phyloP scores from a whole-genome alignment of 2,113 vertebrate species.

The Protobothrops flavoviridis region DNA sequence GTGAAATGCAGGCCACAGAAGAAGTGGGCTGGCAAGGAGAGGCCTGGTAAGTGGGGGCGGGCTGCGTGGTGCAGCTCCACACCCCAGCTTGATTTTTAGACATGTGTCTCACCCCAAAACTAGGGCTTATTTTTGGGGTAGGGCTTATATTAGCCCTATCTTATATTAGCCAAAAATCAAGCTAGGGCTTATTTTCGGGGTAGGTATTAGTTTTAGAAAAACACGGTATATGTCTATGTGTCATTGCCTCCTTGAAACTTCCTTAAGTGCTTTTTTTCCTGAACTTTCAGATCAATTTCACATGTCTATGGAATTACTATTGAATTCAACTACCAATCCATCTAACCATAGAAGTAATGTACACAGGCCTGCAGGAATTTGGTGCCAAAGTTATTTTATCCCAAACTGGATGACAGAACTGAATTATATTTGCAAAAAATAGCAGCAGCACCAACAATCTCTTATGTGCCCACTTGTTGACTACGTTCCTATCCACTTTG shows the following conservation, averaged over 20 bases:
- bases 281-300: neutral
- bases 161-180: no score
- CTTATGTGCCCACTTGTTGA: neutral
- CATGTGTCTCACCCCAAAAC: no score
- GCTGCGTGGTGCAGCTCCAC: no score
- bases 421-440: neutral
- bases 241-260: neutral
- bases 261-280: neutral
- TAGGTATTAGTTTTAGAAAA: no score
- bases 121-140: no score
- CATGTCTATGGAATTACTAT: neutral
- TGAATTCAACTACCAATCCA: neutral
- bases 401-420: neutral
- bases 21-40: no score
- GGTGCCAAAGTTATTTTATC: neutral
- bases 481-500: neutral
- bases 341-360: neutral
- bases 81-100: no score
- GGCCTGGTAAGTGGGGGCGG: no score
- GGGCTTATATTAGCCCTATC: no score
- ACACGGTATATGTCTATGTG: neutral
- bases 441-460: neutral
- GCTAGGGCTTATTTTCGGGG: no score
- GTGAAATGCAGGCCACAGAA: no score
- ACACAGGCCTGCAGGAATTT: neutral